These are phyloP conservation scores for Drosophila obscura DNA, from an alignment of 1,140 invertebrate species.

Conservation along the genomic window DNA sequence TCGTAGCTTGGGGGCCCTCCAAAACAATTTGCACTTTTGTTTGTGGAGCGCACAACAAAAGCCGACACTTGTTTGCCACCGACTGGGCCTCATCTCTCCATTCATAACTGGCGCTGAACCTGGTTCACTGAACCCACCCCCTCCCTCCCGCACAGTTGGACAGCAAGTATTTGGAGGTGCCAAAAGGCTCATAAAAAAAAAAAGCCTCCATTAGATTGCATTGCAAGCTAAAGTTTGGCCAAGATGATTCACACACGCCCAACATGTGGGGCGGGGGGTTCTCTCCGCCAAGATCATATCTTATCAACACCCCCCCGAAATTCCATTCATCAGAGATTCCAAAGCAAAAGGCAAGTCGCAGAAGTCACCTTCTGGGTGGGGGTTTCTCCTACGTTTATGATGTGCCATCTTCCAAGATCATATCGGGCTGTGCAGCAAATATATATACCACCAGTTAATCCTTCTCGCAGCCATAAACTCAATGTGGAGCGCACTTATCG, in stretches of 20 bases:
- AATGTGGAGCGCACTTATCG: too few relatives aligned
- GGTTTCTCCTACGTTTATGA: too few relatives aligned
- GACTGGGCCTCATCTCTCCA: conserved; percentile 9
- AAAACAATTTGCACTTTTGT: conserved; percentile 79
- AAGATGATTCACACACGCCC: conserved; percentile 11
- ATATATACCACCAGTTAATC: too few relatives aligned
- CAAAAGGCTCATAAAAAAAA: conserved; percentile 50
- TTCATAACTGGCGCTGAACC: conserved; percentile 31
- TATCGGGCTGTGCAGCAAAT: too few relatives aligned
- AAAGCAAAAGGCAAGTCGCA: too few relatives aligned
- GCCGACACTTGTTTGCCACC: conserved; percentile 48
- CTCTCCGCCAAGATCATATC: conserved; percentile 9
- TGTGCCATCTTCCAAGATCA: too few relatives aligned
- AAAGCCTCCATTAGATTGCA: conserved; percentile 23
- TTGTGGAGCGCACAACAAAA: conserved; percentile 62
- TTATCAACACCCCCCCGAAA: too few relatives aligned
- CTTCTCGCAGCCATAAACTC: too few relatives aligned
- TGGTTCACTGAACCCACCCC: conserved; percentile 39
- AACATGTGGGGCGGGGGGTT: background rate
- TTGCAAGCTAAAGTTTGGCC: conserved; percentile 12
- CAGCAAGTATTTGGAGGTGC: conserved; percentile 40
- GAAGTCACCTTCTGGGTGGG: too few relatives aligned
- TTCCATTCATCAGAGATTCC: too few relatives aligned
- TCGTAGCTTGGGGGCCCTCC: conserved; percentile 13
- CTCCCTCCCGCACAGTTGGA: conserved; percentile 2